Evolutionary conservation across 1,140 invertebrate genomes (phyloP), one percentile per base, ranked within the genome.

Genomic region (Plectrocnemia conspersa): DNA sequence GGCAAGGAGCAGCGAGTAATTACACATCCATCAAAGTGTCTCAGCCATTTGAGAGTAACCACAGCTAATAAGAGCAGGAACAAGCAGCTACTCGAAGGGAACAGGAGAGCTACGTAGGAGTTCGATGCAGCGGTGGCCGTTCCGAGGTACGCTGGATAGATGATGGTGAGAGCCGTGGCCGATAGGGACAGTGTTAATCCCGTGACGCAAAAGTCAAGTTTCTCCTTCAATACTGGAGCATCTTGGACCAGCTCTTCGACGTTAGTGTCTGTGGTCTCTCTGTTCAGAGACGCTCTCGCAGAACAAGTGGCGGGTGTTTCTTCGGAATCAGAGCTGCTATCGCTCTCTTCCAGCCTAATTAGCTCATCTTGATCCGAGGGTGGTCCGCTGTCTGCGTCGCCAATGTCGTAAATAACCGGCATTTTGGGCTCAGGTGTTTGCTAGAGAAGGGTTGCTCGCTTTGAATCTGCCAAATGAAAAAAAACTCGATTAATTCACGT

Each of bases 291-390:
- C 10, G 47, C 52, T 24, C 48, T 52, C 19, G 52, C 52, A 9
- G 56, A 54, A 29, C 50, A 54, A 3, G 56, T 59, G 23, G 23
- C 25, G 1, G 52, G 42, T 3, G 50, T 45, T 13, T 59, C 56
- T 13, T 58, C 56, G 24, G 33, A 44, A 24, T 59, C 56, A 4
- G 52, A 49, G 21, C 45, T 59, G 25, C 15, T 19, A 11, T 49
- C 52, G 6, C 41, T 59, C 5, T 52, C 49, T 4, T 54, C 56
- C 11, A 25, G 9, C 5, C 45, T 44, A 21, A 54, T 19, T 15
- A 59, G n/a, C 10, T 59, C 56, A n/a, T 59, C 56, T 18, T 49
- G 56, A 24, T 59, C 56, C 15, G 56, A 59, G 2, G 38, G 52
- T n/a, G 35, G 22, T 3, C 44, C 33, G 5, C 56, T 47, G 6